phyloP scores from a whole-genome alignment of 2,797 vertebrate species.

The Rhynchonycteris naso region DNA sequence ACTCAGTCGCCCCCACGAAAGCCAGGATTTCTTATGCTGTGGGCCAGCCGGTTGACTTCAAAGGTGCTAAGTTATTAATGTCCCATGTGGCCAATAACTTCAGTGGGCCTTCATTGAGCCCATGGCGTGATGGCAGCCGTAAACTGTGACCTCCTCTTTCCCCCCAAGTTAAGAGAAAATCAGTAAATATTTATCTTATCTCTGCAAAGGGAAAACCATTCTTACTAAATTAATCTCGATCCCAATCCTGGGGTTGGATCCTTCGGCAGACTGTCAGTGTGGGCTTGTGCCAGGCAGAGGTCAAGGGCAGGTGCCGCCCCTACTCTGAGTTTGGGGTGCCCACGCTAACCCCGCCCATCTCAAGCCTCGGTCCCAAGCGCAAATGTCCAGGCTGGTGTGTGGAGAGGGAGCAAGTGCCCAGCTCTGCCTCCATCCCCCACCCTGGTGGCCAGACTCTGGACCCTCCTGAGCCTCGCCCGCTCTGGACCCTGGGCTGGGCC shows the following conservation, averaged over 20 bases:
- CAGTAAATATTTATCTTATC: slow-evolving; percentile 76
- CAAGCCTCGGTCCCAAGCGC: background rate
- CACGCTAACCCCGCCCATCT: background rate
- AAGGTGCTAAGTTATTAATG: slow-evolving; percentile 70
- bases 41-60: slow-evolving; percentile 74
- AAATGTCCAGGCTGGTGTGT: background rate
- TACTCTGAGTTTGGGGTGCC: slow-evolving; percentile 57
- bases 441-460: background rate
- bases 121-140: slow-evolving; percentile 82
- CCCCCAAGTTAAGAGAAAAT: slow-evolving; percentile 75
- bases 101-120: slow-evolving; percentile 83
- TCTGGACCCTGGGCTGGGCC: background rate
- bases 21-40: slow-evolving; percentile 63
- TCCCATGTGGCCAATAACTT: slow-evolving; percentile 65
- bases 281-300: background rate
- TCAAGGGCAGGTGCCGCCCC: background rate
- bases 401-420: background rate
- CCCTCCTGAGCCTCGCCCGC: background rate
- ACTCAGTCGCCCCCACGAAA: slow-evolving; percentile 71
- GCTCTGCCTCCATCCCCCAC: background rate
- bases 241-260: slow-evolving; percentile 22
- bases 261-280: slow-evolving; percentile 48
- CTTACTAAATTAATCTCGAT: slow-evolving; percentile 59
- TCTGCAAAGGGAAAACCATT: slow-evolving; percentile 49
- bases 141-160: slow-evolving; percentile 81